These are phyloP conservation scores for Baryphthengus martii DNA, from an alignment of 2,113 vertebrate species.

Conservation along the genomic window DNA sequence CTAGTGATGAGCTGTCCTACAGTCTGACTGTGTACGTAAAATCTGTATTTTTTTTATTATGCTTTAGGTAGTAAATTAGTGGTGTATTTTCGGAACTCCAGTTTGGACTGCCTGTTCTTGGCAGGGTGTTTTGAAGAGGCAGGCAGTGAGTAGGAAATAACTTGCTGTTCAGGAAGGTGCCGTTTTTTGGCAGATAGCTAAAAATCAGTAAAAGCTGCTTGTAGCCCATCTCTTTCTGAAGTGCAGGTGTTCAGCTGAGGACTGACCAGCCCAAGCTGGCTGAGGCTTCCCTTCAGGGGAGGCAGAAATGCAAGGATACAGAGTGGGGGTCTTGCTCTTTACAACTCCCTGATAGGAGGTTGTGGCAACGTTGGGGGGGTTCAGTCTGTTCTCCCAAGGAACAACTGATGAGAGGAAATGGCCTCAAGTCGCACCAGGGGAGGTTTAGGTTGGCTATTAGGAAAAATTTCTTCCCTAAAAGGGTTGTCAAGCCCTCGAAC, in stretches of 20 bases:
- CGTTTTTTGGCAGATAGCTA: background rate
- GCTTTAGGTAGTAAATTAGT: background rate
- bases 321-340: fast-evolving
- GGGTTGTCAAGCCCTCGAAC: too few relatives aligned
- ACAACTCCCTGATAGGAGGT: too few relatives aligned
- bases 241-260: too few relatives aligned
- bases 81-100: background rate
- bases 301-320: fast-evolving
- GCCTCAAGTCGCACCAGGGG: too few relatives aligned
- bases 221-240: background rate
- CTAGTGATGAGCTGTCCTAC: fast-evolving
- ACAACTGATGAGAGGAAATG: too few relatives aligned
- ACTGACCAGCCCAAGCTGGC: too few relatives aligned
- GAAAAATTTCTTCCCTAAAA: too few relatives aligned
- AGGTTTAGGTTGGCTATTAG: too few relatives aligned
- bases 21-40: background rate
- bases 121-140: background rate
- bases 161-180: background rate
- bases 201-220: background rate
- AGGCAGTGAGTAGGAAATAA: too few relatives aligned
- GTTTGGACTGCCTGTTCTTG: background rate
- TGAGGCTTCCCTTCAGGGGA: too few relatives aligned
- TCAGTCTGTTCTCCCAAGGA: too few relatives aligned
- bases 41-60: background rate
- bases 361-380: too few relatives aligned